Evolutionary conservation across 2,797 vertebrate genomes (phyloP).

Genomic region (Echiichthys vipera): DNA sequence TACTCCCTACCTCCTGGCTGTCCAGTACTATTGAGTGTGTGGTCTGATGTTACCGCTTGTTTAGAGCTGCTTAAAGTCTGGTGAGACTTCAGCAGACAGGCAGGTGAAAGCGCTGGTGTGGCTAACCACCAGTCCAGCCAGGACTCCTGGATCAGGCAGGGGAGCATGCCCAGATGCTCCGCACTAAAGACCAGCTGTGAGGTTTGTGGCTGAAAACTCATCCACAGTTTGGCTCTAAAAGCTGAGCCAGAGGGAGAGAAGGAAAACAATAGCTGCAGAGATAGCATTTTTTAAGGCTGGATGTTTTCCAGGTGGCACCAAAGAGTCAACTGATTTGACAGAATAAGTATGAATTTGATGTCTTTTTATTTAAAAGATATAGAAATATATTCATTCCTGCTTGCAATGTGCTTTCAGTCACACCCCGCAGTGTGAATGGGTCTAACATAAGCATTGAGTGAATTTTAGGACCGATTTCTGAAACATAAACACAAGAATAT

Average conservation of each 20-base stretch:
- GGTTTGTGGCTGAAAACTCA: constrained; percentile 63
- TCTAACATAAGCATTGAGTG: constrained; percentile 2
- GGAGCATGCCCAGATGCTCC: constrained; percentile 53
- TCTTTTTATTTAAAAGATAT: neutral
- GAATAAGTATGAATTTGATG: neutral
- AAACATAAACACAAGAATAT: constrained; percentile 44
- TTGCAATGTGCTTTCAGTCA: constrained; percentile 11
- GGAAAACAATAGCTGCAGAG: constrained; percentile 54
- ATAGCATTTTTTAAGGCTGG: constrained; percentile 12
- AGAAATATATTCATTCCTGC: neutral
- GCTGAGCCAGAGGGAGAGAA: constrained; percentile 29
- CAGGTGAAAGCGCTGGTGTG: constrained; percentile 72
- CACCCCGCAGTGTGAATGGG: neutral
- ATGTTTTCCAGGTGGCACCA: constrained; percentile 40
- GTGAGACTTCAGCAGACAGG: constrained; percentile 47
- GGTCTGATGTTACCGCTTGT: constrained; percentile 66
- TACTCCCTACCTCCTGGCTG: constrained; percentile 59
- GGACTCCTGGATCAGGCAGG: constrained; percentile 51
- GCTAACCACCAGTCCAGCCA: constrained; percentile 66
- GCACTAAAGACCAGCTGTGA: constrained; percentile 66
- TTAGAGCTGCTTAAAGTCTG: constrained; percentile 52
- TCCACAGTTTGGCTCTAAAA: constrained; percentile 48
- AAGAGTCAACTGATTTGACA: neutral
- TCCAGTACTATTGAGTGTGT: constrained; percentile 60
- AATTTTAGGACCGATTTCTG: constrained; percentile 33